Conservation (phyloP, 2,888 invertebrate species). For the Heterodera filipjevi region DNA sequence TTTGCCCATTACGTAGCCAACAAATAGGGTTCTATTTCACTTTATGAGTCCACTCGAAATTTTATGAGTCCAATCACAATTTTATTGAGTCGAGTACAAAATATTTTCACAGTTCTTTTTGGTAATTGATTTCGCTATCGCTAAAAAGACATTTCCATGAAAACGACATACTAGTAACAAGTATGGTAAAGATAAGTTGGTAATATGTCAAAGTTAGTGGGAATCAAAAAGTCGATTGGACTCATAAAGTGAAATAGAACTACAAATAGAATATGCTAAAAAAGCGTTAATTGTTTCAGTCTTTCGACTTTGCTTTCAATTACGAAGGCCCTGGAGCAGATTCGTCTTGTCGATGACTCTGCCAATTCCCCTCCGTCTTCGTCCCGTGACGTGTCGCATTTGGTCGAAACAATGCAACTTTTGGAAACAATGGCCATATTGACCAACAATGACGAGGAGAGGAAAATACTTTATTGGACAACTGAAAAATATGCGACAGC, state of each 20-base stretch:
- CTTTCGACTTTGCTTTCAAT: slow-evolving; percentile 11
- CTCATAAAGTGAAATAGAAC: no score
- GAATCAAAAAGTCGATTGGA: no score
- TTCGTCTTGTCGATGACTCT: slow-evolving; percentile 10
- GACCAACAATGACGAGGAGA: not conserved
- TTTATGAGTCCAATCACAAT: not conserved
- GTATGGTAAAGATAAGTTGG: no score
- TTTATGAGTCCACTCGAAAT: no score
- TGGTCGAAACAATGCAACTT: slow-evolving; percentile 23
- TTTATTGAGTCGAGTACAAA: no score
- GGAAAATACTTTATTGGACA: not conserved
- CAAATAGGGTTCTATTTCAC: no score
- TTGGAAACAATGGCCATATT: slow-evolving; percentile 8
- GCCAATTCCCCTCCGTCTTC: not conserved
- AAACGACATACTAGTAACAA: no score
- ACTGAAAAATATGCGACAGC: slow-evolving; percentile 4
- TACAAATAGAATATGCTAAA: no score
- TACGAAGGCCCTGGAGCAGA: slow-evolving; percentile 25
- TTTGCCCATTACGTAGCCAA: not conserved
- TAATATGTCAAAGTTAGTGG: no score
- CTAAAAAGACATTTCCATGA: no score
- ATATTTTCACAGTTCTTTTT: no score
- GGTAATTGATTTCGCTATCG: no score
- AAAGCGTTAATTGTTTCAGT: not conserved
- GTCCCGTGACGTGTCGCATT: slow-evolving; percentile 16